Base-by-base conservation (phyloP, 92 coral and sea anemone species). In the Montipora capitata region DNA sequence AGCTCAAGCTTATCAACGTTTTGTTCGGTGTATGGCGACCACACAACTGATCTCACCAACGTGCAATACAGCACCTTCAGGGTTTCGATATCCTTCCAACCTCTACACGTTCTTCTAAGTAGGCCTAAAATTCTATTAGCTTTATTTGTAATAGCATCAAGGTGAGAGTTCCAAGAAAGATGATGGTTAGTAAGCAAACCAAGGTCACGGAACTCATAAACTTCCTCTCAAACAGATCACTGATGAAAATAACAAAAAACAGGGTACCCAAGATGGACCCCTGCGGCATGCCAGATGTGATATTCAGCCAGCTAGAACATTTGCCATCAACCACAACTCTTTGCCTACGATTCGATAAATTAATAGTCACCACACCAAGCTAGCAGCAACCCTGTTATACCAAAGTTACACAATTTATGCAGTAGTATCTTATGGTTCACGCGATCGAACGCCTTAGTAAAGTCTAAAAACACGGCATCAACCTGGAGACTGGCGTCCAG, bases 241-340 rank as follows among this genome's bases (percentile, higher is more conserved):
- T 76, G n/a, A 85, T 85, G 15, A 64, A 77, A n/a, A 87, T 70
- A 17, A 87, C 73, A 14, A 79, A 87, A 56, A 87, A 79, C 20
- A 79, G 38, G n/a, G 85, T 80, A 15, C 74, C 86, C 86, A 87
- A 38, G 20, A 87, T 11, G 20, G 87, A 80, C 6, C 91, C 86
- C 71, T 80, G 86, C 5, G 91, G 91, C 14, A 88, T 83, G 5
- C 92, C 84, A 88, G 87, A 82, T 42, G 78, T 27, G 4, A 82
- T 56, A 10, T 49, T 80, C 12, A 85, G 70, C 90, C 93, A 90
- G 6, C 73, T 18, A 0, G 80, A 88, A 10, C 76, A 69, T 2
- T 18, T 58, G 10, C 87, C 87, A 18, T 87, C 70, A 15, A 87
- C 7, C 18, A 87, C 91, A 0, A 87, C 85, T 78, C 91, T 79